phyloP scores from a whole-genome alignment of 2,113 vertebrate species.

The Pelodiscus sinensis region DNA sequence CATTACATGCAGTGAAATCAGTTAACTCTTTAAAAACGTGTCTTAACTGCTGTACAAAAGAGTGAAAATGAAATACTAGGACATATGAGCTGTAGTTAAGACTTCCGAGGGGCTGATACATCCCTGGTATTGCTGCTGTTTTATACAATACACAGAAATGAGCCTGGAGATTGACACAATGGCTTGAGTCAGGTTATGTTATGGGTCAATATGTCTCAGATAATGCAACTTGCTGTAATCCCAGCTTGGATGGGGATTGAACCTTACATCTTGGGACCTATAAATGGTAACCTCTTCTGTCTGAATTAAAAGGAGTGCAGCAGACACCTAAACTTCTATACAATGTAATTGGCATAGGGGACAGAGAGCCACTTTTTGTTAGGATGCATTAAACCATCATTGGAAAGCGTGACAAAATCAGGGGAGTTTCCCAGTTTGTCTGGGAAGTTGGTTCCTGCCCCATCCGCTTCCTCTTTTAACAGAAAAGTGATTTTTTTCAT shows the following conservation, averaged over 20 bases:
- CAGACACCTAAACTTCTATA: background rate
- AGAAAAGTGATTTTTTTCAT: background rate
- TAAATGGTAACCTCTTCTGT: background rate
- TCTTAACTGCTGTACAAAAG: background rate
- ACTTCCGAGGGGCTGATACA: background rate
- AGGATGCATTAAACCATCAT: rapidly evolving
- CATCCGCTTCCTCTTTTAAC: background rate
- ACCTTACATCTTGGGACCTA: background rate
- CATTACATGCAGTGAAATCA: background rate
- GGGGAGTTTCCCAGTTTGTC: background rate
- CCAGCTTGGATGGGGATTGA: background rate
- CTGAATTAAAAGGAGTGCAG: background rate
- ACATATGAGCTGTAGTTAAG: background rate
- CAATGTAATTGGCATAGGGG: slow-evolving; percentile 36
- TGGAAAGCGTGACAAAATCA: background rate
- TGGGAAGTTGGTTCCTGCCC: background rate
- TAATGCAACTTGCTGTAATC: background rate
- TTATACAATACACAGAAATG: background rate
- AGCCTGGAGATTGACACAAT: background rate
- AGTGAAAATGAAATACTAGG: background rate
- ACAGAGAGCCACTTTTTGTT: rapidly evolving
- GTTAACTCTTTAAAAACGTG: background rate
- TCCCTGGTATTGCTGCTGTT: background rate
- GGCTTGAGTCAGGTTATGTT: rapidly evolving
- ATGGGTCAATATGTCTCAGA: rapidly evolving